These are phyloP conservation scores for Planococcus citri DNA, from an alignment of 1,140 invertebrate species.

Conservation along the genomic window DNA sequence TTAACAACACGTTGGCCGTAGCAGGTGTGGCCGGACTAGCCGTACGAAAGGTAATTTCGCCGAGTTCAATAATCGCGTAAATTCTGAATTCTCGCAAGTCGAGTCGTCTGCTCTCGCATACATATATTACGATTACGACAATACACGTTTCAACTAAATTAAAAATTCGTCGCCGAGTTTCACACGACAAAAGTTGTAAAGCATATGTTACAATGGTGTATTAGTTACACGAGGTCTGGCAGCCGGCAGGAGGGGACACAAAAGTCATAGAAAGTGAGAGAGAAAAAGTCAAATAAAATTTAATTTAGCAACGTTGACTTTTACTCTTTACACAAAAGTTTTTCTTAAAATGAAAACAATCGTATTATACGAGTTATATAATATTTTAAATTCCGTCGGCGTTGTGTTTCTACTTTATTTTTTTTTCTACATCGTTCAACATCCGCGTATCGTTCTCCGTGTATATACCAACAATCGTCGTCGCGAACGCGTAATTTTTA, in stretches of 20 bases:
- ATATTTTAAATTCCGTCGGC: too few relatives aligned
- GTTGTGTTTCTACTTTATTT: too few relatives aligned
- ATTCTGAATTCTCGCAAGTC: too few relatives aligned
- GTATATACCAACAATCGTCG: too few relatives aligned
- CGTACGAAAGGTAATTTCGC: conserved; percentile 41
- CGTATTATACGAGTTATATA: neutral
- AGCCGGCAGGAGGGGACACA: too few relatives aligned
- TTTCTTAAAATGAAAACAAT: neutral
- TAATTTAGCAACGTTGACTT: neutral
- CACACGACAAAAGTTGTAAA: neutral
- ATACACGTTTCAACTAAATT: neutral
- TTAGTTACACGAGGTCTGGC: too few relatives aligned
- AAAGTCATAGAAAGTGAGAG: too few relatives aligned
- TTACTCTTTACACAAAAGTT: neutral
- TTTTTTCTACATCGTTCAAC: too few relatives aligned
- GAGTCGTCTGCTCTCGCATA: neutral
- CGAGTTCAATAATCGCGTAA: neutral
- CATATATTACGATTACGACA: neutral
- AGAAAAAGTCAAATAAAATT: neutral
- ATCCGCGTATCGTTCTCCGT: too few relatives aligned
- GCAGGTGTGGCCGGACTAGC: conserved; percentile 51
- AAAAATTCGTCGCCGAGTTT: neutral
- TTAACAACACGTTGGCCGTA: conserved; percentile 59
- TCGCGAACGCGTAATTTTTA: too few relatives aligned
- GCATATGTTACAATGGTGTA: neutral